Evolutionary conservation across 2,797 vertebrate genomes (phyloP).

Genomic region (Antrozous pallidus): DNA sequence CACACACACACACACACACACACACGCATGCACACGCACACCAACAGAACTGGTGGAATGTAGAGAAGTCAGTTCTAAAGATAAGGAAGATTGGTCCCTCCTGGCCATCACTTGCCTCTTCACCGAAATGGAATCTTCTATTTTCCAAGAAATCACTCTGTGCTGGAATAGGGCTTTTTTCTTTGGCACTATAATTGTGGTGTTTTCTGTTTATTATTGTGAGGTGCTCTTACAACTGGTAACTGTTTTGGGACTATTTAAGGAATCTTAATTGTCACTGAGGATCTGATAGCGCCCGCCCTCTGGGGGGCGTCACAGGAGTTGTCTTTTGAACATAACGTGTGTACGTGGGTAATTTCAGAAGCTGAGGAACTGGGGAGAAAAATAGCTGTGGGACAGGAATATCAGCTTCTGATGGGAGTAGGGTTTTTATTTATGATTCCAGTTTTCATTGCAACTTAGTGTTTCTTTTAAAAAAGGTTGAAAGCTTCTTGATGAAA

Average conservation of each 20-base stretch:
- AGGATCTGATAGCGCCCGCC: neutral
- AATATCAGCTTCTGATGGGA: accelerated
- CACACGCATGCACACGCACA: neutral
- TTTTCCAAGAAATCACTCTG: neutral
- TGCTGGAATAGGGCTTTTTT: accelerated
- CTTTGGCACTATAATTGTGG: neutral
- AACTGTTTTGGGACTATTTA: neutral
- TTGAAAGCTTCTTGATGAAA: neutral
- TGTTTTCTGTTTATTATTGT: neutral
- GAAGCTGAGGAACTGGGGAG: neutral
- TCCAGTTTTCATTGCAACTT: neutral
- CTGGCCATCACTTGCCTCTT: accelerated
- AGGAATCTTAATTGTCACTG: conserved; percentile 9
- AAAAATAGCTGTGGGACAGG: accelerated
- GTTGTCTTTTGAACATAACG: neutral
- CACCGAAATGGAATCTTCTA: accelerated
- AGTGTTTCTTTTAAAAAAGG: neutral
- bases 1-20: too few relatives aligned
- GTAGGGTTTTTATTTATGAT: neutral
- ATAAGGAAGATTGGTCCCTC: accelerated
- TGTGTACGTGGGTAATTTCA: neutral
- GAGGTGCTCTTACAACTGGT: neutral
- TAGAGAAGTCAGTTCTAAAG: neutral
- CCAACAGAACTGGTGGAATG: neutral
- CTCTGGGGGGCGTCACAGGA: neutral